Evolutionary conservation across 2,888 invertebrate species (phyloP), one percentile per base, ranked within the genome.

Genomic region (Pyralis farinalis): DNA sequence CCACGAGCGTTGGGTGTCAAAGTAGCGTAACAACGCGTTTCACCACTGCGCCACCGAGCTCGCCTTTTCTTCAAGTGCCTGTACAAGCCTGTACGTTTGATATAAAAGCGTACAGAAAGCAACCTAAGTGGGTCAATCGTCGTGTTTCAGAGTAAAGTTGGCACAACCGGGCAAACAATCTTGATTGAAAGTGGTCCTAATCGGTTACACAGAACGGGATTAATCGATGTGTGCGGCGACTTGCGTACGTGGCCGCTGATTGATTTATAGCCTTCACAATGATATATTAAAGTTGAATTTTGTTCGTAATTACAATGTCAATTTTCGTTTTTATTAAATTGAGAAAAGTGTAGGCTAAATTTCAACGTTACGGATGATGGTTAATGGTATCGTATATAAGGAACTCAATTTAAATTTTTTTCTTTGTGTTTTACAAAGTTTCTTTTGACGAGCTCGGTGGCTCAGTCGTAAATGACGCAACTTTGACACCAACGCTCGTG

Each of bases 111-210:
- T 31, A 31, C 31, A 31, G 31, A 12, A 12, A 31, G 9, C 31
- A 12, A 5, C 6, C 47, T 53, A 76, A 72, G 69, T 77, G 62
- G 75, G 74, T 73, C 75, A 73, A 71, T 70, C 65, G 56, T 53
- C 47, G 55, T 54, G 58, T 64, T 63, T 61, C 58, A 56, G 51
- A 51, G 59, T 63, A 70, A 77, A 77, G 72, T 78, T 74, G 71
- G 77, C 77, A 68, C 64, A 55, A 54, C 48, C 55, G 52, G 41
- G 64, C 74, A 78, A 82, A 83, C 80, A 82, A 75, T 75, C 76
- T 78, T 74, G 79, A 80, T 81, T 77, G 75, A 75, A 78, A 72
- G 73, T 72, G 65, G 62, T 67, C 69, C 70, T 77, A 73, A 82
- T 80, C 72, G 72, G 67, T 62, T 62, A 58, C 70, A 53, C 47